phyloP scores from a whole-genome alignment of 2,797 vertebrate genomes.

The Eulemur rubriventer region DNA sequence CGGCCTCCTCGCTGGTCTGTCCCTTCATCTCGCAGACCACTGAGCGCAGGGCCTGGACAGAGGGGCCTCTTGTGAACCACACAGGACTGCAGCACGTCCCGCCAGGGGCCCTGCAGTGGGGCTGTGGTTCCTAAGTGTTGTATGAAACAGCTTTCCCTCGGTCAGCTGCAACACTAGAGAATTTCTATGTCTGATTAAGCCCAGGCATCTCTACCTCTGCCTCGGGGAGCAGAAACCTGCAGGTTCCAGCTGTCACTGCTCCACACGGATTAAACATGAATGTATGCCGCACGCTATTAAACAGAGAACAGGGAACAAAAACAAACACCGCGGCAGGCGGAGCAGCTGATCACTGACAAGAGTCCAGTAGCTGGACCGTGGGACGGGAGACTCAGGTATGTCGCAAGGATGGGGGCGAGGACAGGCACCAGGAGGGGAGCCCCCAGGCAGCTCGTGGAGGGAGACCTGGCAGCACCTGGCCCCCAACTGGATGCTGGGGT shows the following conservation, averaged over 20 bases:
- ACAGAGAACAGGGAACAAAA: neutral
- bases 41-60: neutral
- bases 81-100: neutral
- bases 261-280: neutral
- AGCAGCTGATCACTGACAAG: neutral
- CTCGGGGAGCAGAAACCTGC: neutral
- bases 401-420: rapidly evolving
- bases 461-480: neutral
- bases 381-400: neutral
- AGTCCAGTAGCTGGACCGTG: neutral
- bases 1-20: neutral
- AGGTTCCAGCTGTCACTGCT: neutral
- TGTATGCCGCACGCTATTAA: rapidly evolving
- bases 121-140: rapidly evolving
- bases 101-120: neutral
- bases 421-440: neutral
- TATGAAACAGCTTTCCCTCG: rapidly evolving
- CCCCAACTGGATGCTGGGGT: too few species aligned
- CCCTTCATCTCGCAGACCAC: neutral
- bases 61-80: neutral
- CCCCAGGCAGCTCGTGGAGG: neutral
- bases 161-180: too few species aligned
- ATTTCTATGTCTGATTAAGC: neutral
- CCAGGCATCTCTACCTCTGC: neutral
- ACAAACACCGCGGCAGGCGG: neutral